These are phyloP conservation scores for Xenotilapia leptura DNA, from an alignment of 2,113 vertebrate species.

Conservation along the genomic window DNA sequence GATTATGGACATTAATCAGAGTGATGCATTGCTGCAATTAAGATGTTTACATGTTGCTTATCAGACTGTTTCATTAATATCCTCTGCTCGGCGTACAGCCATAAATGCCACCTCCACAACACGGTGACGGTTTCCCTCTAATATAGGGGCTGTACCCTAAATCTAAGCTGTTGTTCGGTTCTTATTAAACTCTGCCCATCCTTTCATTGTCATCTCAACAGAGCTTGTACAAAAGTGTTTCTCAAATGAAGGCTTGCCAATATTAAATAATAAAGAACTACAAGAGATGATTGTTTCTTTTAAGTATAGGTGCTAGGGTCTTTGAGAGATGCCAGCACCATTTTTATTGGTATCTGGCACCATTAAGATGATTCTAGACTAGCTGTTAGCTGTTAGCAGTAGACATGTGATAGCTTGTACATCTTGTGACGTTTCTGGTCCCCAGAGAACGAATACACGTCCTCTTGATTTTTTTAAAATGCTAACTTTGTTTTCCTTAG, in stretches of 20 bases:
- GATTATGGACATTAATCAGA: not conserved
- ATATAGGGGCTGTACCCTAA: accelerated
- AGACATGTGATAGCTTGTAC: not conserved
- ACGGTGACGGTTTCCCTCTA: not conserved
- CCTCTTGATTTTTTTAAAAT: not conserved
- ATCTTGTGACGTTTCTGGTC: not conserved
- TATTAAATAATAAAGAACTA: not conserved
- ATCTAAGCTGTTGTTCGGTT: not conserved
- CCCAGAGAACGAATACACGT: not conserved
- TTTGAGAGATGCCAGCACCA: not conserved
- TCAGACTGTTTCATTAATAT: not conserved
- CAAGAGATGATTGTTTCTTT: not conserved
- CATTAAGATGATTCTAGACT: not conserved
- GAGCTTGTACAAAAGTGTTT: not conserved
- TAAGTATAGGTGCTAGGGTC: not conserved
- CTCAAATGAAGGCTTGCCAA: not conserved
- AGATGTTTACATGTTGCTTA: not conserved
- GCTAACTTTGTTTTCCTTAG: not conserved
- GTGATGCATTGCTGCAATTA: not conserved
- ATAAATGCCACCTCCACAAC: not conserved
- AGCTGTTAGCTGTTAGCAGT: not conserved
- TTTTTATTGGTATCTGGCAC: not conserved
- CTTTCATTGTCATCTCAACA: not conserved
- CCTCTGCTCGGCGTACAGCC: not conserved
- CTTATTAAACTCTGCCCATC: not conserved